Conservation (phyloP, 2,888 invertebrate genomes). For the Diachrysia chrysitis region DNA sequence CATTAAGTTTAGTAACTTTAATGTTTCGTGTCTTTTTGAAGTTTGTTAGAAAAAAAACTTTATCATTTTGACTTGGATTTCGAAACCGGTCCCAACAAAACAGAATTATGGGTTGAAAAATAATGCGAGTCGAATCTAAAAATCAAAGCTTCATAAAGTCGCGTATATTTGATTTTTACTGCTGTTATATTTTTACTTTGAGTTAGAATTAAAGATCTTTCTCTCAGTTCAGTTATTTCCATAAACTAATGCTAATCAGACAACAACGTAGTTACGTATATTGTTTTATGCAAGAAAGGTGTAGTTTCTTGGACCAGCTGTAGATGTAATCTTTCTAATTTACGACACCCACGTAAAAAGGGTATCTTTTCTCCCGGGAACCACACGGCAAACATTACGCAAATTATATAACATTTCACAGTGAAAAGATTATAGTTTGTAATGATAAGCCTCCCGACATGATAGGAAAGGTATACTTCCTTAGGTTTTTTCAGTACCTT, state of each 20-base stretch:
- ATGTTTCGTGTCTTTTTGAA: no score
- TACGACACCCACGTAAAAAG: neutral
- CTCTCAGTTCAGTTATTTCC: neutral
- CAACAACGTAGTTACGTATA: no score
- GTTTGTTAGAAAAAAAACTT: no score
- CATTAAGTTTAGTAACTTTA: no score
- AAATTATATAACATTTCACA: constrained; percentile 5
- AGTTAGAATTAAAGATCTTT: no score
- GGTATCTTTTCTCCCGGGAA: neutral
- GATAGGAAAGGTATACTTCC: neutral
- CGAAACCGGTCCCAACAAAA: no score
- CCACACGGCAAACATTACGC: neutral
- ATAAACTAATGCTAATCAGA: neutral
- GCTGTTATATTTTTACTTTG: neutral
- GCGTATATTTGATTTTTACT: neutral
- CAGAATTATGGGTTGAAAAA: no score
- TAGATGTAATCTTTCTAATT: neutral
- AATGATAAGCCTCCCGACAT: neutral
- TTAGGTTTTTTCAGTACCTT: no score
- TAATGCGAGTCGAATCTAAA: no score
- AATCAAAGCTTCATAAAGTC: no score
- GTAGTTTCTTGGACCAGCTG: neutral
- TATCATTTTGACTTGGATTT: no score
- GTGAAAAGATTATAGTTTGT: neutral
- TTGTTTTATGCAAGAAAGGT: neutral